These are phyloP conservation scores for Copidosoma aretas DNA, from an alignment of 2,888 invertebrate species.

Conservation along the genomic window DNA sequence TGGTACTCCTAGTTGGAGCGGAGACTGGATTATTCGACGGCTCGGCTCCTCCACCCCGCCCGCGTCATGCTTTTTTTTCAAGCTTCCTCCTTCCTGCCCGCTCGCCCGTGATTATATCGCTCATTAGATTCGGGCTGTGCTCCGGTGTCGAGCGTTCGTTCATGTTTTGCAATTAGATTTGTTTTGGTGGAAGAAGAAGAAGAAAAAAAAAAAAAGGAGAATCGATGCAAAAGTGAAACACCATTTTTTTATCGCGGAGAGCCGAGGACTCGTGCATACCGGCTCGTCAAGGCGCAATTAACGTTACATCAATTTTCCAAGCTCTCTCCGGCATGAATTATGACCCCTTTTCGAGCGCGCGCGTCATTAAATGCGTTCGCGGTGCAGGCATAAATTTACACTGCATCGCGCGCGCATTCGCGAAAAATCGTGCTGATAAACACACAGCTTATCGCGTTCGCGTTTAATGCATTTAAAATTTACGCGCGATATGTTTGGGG, in stretches of 20 bases:
- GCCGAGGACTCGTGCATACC: neutral
- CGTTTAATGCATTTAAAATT: slow-evolving; percentile 18
- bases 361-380: slow-evolving; percentile 18
- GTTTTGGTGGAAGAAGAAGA: too few species aligned
- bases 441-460: neutral
- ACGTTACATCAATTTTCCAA: neutral
- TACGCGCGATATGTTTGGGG: neutral
- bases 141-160: too few species aligned
- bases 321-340: neutral
- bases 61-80: too few species aligned
- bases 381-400: slow-evolving; percentile 19
- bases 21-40: neutral
- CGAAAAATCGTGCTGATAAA: slow-evolving; percentile 12
- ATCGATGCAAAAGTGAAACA: too few species aligned
- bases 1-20: neutral
- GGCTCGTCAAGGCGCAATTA: neutral
- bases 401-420: slow-evolving; percentile 1
- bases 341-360: neutral
- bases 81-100: too few species aligned
- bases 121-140: too few species aligned
- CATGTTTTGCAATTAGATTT: too few species aligned
- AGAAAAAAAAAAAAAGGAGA: too few species aligned
- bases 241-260: too few species aligned
- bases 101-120: too few species aligned
- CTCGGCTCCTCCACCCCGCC: too few species aligned